phyloP scores from a whole-genome alignment of 2,888 invertebrate species.

The Molanna angustata region DNA sequence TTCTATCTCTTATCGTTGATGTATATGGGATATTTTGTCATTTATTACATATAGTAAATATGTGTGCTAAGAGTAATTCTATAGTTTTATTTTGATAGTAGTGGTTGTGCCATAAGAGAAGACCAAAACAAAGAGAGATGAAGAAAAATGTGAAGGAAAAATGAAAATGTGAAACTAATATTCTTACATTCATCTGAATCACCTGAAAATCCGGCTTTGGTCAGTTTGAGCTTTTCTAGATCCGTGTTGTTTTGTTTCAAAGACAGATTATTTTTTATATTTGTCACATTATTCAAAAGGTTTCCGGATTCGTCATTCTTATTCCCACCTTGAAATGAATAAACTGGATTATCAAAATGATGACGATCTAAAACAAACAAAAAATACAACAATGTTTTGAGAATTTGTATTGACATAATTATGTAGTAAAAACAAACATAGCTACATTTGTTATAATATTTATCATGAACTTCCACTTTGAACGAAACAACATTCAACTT shows the following conservation, averaged over 20 bases:
- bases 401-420: too few species aligned
- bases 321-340: constrained; percentile 65
- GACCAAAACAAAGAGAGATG: not conserved
- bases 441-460: constrained; percentile 5
- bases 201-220: constrained; percentile 48
- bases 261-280: constrained; percentile 59
- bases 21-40: too few species aligned
- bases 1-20: too few species aligned
- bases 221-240: constrained; percentile 55
- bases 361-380: constrained; percentile 62
- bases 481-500: too few species aligned
- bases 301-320: constrained; percentile 56
- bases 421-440: too few species aligned
- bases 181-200: constrained; percentile 27
- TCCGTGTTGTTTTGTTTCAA: constrained; percentile 59
- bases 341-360: constrained; percentile 92
- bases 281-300: constrained; percentile 54
- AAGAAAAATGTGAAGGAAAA: not conserved
- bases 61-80: too few species aligned
- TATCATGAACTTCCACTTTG: too few species aligned
- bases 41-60: too few species aligned
- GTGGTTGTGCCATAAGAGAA: not conserved
- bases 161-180: not conserved
- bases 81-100: not conserved
- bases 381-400: too few species aligned